A percentile compares a stretch with the other conserved stretches of the same genome.
Conservation (phyloP, 2,888 invertebrate species). For the Diarsia rubi region DNA sequence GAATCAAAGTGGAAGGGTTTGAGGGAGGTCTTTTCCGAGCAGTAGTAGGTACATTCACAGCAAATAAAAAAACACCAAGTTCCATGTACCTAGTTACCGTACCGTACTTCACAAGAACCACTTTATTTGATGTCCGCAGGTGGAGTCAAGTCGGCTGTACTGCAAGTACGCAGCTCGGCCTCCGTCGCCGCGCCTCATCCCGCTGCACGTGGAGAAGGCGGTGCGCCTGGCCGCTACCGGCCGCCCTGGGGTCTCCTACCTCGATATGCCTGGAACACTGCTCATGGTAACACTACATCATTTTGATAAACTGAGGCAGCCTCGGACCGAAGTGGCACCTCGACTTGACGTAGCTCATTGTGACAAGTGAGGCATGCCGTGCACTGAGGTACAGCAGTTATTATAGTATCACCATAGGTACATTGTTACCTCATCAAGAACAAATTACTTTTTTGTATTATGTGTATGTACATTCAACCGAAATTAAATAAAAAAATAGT, state of each 20-base stretch:
- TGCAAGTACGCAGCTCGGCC: slow-evolving; percentile 98
- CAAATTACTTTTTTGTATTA: neutral
- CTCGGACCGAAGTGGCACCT: neutral
- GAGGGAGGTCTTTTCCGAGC: too few species aligned
- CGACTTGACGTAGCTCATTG: neutral
- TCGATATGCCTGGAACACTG: slow-evolving; percentile 97
- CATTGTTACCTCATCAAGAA: neutral
- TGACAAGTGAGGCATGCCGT: neutral
- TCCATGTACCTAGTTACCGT: neutral
- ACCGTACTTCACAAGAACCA: neutral
- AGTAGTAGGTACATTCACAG: neutral
- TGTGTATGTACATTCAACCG: neutral
- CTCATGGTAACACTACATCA: slow-evolving; percentile 85
- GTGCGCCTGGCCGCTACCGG: slow-evolving; percentile 96
- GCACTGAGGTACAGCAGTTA: neutral
- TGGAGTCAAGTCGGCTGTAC: slow-evolving; percentile 96
- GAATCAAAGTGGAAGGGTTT: neutral
- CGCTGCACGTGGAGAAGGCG: slow-evolving; percentile 97
- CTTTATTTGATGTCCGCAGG: slow-evolving; percentile 76
- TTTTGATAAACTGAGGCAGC: neutral
- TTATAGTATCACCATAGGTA: neutral
- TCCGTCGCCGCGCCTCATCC: slow-evolving; percentile 95
- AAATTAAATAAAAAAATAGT: neutral
- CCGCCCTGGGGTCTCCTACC: slow-evolving; percentile 96
- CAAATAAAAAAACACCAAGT: neutral